phyloP scores from a whole-genome alignment of 2,113 vertebrate genomes.

The Apeltes quadracus region DNA sequence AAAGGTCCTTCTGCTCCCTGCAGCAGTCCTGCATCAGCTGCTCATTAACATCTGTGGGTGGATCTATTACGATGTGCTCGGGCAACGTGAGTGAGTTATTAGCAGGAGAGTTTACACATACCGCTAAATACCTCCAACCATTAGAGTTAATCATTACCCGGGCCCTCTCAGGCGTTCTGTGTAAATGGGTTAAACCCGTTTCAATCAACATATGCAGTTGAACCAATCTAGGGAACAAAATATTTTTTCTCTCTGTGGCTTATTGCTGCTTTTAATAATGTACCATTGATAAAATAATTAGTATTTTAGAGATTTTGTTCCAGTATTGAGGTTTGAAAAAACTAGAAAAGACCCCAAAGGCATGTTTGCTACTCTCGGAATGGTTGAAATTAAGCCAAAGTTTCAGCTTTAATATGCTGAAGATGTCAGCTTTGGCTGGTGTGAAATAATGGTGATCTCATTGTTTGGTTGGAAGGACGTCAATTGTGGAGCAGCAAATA shows the following conservation, averaged over 20 bases:
- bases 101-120: conserved; percentile 42
- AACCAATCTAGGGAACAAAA: not conserved
- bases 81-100: conserved; percentile 25
- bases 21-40: conserved; percentile 1
- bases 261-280: not conserved
- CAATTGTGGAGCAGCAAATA: not conserved
- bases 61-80: conserved; percentile 18
- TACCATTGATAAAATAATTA: not conserved
- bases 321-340: not conserved
- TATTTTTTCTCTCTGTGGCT: not conserved
- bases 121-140: conserved; percentile 7
- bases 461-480: not conserved
- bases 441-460: conserved; percentile 6
- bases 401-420: conserved; percentile 20
- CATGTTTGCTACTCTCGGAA: conserved; percentile 9
- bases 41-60: conserved; percentile 18
- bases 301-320: not conserved
- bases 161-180: conserved; percentile 5
- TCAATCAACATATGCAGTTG: not conserved
- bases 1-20: not conserved
- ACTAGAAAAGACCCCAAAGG: conserved; percentile 3
- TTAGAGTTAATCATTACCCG: conserved; percentile 48
- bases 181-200: conserved; percentile 1
- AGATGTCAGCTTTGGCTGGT: not conserved
- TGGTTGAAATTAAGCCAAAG: not conserved